Base-by-base conservation (phyloP, 2,113 vertebrate genomes). In the Canis aureus region DNA sequence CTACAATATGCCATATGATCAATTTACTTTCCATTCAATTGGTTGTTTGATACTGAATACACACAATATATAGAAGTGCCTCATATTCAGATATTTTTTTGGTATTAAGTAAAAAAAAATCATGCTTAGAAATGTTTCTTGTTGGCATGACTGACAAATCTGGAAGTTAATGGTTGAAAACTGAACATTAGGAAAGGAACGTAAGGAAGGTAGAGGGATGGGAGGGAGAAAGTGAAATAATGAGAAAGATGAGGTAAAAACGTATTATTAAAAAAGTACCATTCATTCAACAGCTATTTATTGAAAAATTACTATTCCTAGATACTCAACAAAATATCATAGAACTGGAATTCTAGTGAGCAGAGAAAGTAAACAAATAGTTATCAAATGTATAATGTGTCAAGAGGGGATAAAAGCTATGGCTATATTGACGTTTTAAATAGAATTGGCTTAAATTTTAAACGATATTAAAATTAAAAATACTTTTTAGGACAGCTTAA, bases 41-140 rank as follows among this genome's bases (percentile, higher is more conserved):
- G 35, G 13, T 51, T 80, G 32, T 17, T 89, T 91, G 80, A 62
- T 13, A 71, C 4, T 38, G 32, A 92, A 64, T 43, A 49, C 5
- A 67, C 3, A 67, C 2, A 76, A 49, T 16, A 76, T 49, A 59
- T 53, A 81, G 16, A 94, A 83, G 9, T 49, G 13, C 19, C 2
- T 59, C 32, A 64, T 96, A 55, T 92, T 92, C 74, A 93, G 16
- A 25, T 49, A 7, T 35, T 78, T 69, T 78, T 92, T 90, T 60
- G 19, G 8, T 93, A 51, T 95, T 89, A 92, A 76, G 25, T 19
- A 53, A 64, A 81, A 60, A 69, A 81, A 80, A 22, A 0, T 66
- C 51, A 81, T 84, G 2, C 64, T 81, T 96, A 90, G 51, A 88
- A 91, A 62, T 57, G 19, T 67, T 96, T 94, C 55, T 92, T 73